Evolutionary conservation across 2,113 vertebrate genomes (phyloP).

Genomic region (Mandrillus leucophaeus): DNA sequence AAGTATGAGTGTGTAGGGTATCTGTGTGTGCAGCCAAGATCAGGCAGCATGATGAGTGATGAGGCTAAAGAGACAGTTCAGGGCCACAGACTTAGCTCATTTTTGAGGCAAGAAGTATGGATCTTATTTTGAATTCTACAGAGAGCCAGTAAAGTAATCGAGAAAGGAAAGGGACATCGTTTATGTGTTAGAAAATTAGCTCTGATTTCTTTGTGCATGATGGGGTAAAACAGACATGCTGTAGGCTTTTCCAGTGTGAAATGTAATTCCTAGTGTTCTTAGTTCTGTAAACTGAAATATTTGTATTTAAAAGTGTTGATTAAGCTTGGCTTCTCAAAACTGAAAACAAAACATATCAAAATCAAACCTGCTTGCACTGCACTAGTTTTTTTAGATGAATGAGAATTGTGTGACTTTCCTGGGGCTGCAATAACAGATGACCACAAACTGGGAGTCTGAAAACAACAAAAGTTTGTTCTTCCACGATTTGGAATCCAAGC

Average conservation of each 20-base stretch:
- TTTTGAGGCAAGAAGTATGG: background rate
- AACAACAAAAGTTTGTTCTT: background rate
- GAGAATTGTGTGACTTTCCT: background rate
- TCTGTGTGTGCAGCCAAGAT: fast-evolving
- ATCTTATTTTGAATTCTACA: background rate
- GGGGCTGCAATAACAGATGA: background rate
- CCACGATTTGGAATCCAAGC: fast-evolving
- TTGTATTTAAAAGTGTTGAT: background rate
- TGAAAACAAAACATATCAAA: background rate
- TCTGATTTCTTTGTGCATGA: background rate
- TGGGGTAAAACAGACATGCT: background rate
- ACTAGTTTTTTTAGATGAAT: background rate
- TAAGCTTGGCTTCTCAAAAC: background rate
- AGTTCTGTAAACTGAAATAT: background rate
- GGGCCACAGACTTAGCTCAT: background rate
- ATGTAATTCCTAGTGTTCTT: background rate
- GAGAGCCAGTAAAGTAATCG: background rate
- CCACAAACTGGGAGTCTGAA: background rate
- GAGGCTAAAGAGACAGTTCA: background rate
- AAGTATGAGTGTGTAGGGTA: background rate
- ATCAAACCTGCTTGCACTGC: background rate
- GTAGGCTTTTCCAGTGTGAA: background rate
- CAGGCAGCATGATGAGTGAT: background rate
- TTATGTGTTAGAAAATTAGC: background rate
- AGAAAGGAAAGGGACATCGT: background rate